These are phyloP conservation scores for Cardiocondyla obscurior DNA, from an alignment of 1,140 invertebrate species.

Conservation along the genomic window DNA sequence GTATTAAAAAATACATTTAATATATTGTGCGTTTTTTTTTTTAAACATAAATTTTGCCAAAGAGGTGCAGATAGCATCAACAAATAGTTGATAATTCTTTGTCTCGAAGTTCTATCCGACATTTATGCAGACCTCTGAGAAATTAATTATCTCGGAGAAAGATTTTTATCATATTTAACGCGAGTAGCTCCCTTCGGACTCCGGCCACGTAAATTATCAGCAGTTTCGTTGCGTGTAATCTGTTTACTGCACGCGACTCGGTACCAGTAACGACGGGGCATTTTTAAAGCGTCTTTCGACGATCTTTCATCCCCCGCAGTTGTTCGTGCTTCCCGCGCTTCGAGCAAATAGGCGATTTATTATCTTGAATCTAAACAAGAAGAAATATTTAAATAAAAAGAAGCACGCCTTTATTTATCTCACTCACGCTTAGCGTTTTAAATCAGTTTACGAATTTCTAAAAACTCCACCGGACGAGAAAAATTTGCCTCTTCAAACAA, in stretches of 20 bases:
- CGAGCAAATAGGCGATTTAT: slow-evolving; percentile 6
- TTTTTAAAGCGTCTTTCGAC: slow-evolving; percentile 60
- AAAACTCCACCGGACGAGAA: background rate
- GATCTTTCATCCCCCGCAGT: slow-evolving; percentile 32
- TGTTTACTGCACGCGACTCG: slow-evolving; percentile 51
- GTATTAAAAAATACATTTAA: too few relatives aligned
- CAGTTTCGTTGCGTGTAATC: slow-evolving; percentile 55
- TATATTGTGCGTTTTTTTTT: too few relatives aligned
- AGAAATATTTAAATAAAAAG: slow-evolving; percentile 11
- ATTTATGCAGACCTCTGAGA: background rate
- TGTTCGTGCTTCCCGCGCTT: slow-evolving; percentile 10
- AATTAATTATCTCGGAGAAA: background rate
- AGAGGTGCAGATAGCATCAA: too few relatives aligned
- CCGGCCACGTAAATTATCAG: slow-evolving; percentile 51
- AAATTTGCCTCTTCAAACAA: background rate
- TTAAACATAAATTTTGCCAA: too few relatives aligned
- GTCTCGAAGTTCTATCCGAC: background rate
- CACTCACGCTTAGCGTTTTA: background rate
- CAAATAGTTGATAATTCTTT: background rate
- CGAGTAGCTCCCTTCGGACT: background rate
- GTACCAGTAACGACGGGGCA: slow-evolving; percentile 45
- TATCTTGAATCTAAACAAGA: background rate
- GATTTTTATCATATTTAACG: slow-evolving; percentile 43
- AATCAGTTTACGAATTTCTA: background rate
- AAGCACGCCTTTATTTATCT: background rate